These are phyloP conservation scores for Mormoops blainvillei DNA, from an alignment of 2,113 vertebrate genomes.

Conservation along the genomic window DNA sequence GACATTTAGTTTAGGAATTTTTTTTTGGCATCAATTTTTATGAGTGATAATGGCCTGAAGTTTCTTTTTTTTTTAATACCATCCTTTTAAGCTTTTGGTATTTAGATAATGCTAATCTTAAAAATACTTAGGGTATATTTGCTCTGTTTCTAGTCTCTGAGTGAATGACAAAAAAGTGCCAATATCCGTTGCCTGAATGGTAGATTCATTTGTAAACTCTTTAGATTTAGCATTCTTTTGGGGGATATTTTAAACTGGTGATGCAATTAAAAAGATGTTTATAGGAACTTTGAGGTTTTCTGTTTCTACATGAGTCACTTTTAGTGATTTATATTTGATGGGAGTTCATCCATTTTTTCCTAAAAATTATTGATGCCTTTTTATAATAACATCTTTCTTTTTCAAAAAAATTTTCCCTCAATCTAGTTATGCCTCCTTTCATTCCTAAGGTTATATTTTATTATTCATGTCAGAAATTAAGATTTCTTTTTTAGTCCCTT, in stretches of 20 bases:
- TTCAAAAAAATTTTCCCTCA: background rate
- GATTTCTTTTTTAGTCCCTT: background rate
- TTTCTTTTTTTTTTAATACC: background rate
- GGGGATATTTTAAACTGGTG: slow-evolving; percentile 48
- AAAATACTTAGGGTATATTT: background rate
- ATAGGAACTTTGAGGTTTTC: slow-evolving; percentile 51
- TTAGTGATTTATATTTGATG: slow-evolving; percentile 55
- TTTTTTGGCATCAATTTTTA: background rate
- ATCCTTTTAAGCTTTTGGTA: background rate
- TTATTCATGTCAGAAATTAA: slow-evolving; percentile 15
- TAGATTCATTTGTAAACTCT: slow-evolving; percentile 34
- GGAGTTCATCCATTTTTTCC: slow-evolving; percentile 41
- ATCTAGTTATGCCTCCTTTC: background rate
- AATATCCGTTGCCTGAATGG: slow-evolving; percentile 18
- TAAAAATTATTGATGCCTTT: slow-evolving; percentile 33
- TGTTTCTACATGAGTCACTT: slow-evolving; percentile 48
- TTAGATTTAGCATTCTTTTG: slow-evolving; percentile 47
- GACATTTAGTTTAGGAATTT: background rate
- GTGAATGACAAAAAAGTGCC: background rate
- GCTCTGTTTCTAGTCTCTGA: background rate
- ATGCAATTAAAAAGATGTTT: slow-evolving; percentile 40
- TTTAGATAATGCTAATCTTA: background rate
- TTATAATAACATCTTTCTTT: background rate
- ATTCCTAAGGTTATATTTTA: slow-evolving; percentile 31
- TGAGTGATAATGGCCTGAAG: background rate